phyloP scores from a whole-genome alignment of 2,797 vertebrate species.

The Sebastes nivosus region DNA sequence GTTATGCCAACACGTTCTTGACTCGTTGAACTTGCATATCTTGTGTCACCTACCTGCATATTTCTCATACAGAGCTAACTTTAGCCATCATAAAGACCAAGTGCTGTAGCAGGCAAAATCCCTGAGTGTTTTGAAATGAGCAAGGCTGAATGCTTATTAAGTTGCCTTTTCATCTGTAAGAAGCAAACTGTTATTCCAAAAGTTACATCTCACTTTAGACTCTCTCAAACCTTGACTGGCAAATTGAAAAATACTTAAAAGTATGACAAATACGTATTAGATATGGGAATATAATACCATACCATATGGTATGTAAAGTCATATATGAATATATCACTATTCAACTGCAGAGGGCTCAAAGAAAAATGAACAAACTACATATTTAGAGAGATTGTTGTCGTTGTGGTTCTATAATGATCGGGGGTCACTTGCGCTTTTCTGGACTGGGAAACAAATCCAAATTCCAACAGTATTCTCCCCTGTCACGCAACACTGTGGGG shows the following conservation, averaged over 20 bases:
- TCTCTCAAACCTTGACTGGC: not conserved
- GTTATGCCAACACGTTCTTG: not conserved
- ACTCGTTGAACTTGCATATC: not conserved
- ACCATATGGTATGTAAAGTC: not conserved
- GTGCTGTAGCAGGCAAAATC: not conserved
- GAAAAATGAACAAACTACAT: too few species aligned
- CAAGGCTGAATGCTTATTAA: not conserved
- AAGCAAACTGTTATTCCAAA: not conserved
- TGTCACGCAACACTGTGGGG: too few species aligned
- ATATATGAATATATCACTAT: too few species aligned
- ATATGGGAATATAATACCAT: not conserved
- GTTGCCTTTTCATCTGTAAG: not conserved
- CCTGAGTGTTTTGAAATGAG: not conserved
- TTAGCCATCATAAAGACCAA: not conserved
- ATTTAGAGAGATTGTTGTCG: too few species aligned
- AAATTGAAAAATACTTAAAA: not conserved
- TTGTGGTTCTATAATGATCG: too few species aligned
- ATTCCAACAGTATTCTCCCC: too few species aligned
- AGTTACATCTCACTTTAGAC: not conserved
- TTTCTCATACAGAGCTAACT: not conserved
- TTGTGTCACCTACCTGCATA: not conserved
- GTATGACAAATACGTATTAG: not conserved
- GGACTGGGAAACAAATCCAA: too few species aligned
- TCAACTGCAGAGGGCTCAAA: too few species aligned
- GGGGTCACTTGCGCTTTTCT: too few species aligned